Conservation (phyloP, 2,113 vertebrate genomes). For the Myocastor coypus region DNA sequence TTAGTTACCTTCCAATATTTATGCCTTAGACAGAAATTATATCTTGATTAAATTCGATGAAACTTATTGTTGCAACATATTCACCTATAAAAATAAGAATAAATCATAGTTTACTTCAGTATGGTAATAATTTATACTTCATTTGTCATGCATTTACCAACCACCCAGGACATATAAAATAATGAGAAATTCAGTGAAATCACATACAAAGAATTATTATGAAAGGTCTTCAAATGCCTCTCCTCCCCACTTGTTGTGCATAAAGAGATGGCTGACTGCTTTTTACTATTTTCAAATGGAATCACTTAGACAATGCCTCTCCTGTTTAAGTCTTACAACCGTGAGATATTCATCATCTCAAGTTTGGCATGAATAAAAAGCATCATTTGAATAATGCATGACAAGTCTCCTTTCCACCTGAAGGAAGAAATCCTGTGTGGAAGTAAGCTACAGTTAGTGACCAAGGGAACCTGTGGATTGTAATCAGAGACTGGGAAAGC, state of each 20-base stretch:
- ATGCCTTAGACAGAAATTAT: neutral
- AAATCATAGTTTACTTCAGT: slow-evolving; percentile 1
- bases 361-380: neutral
- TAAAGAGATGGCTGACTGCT: neutral
- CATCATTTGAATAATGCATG: neutral
- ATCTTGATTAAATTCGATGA: neutral
- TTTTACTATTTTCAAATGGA: neutral
- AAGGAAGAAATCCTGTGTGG: neutral
- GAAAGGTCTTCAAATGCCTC: neutral
- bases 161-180: neutral
- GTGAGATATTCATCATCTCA: neutral
- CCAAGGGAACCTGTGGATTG: neutral
- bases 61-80: neutral
- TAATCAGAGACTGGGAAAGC: neutral
- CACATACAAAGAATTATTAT: slow-evolving; percentile 20
- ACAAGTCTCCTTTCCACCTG: neutral
- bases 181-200: slow-evolving; percentile 42
- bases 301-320: slow-evolving; percentile 50
- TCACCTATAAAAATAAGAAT: neutral
- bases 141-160: neutral
- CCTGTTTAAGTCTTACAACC: neutral
- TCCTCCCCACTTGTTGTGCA: neutral
- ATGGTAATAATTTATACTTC: slow-evolving; percentile 42
- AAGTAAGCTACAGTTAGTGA: neutral
- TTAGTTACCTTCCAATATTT: neutral